Evolutionary conservation across 37 sponge, comb jelly and placozoan genomes (phyloP), one percentile per base, ranked within the genome.

Genomic region (Ianthella basta): DNA sequence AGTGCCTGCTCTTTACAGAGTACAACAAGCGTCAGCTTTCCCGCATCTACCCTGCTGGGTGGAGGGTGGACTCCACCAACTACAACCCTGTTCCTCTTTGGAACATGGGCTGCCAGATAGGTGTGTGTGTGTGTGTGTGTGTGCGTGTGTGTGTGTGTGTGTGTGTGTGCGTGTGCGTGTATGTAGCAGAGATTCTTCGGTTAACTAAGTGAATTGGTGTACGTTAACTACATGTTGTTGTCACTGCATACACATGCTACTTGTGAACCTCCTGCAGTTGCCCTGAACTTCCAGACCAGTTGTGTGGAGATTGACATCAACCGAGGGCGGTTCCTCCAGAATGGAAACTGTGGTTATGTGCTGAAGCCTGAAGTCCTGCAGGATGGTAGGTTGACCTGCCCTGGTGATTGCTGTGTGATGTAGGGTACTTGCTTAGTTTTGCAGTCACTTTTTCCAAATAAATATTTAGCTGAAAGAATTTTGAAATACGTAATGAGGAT

Each of bases 261-360:
- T 55, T 10, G 18, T 80, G 30, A 64, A 83, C 5, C 57, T 30
- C 40, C 54, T 88, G 4, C 69, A 95, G 96, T 95, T 75, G 97
- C 97, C 21, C 89, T 97, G 15, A 97, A 97, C 86, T 97, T 92
- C 75, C 97, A 97, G 82, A 97, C 97, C 1, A 24, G 19, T 75
- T 87, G 92, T 57, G 72, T 87, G 74, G 73, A 72, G 19, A 86
- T 79, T 79, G 55, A 79, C 36, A 53, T 86, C 15, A 86, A 86
- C 86, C 72, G 72, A 61, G 86, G 86, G 20, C 37, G 39, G 80
- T 86, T 86, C 34, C 65, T 81, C 15, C 79, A 75, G 27, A 86
- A 86, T 86, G 86, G 86, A 44, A 80, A 80, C 56, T 86, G 79
- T 78, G 86, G 86, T n/a, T 86, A 86, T 86, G 79, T 86, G 36